Conservation (phyloP, 2,797 vertebrate genomes). For the Micropoecilia bifurca region DNA sequence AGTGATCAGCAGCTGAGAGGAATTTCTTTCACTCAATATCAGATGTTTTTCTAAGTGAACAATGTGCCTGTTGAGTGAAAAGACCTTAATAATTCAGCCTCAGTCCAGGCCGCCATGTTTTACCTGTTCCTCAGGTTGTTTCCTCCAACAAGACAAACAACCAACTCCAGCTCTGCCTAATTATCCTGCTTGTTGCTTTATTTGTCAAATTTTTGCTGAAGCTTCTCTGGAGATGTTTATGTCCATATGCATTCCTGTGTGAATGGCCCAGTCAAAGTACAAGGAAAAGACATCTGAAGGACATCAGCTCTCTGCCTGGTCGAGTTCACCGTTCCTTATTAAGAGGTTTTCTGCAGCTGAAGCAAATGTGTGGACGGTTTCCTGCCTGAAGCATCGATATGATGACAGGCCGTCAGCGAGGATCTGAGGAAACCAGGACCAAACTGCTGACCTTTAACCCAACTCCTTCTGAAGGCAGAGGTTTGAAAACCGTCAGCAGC, state of each 20-base stretch:
- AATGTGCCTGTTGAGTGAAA: neutral
- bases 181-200: neutral
- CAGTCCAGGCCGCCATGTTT: neutral
- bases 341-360: neutral
- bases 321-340: neutral
- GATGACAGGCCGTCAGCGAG: slow-evolving; percentile 3
- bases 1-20: neutral
- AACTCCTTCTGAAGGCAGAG: neutral
- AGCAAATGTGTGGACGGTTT: neutral
- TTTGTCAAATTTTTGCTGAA: neutral
- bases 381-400: neutral
- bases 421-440: slow-evolving; percentile 1
- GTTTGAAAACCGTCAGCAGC: slow-evolving; percentile 3
- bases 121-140: neutral
- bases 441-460: slow-evolving; percentile 8
- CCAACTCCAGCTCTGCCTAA: neutral
- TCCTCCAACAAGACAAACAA: neutral
- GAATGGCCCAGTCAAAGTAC: neutral
- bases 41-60: neutral
- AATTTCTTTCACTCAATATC: neutral
- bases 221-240: neutral
- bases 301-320: neutral
- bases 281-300: too few relatives aligned
- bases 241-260: neutral
- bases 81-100: too few relatives aligned